Conservation (phyloP, 2,113 vertebrate genomes). For the Scalopus aquaticus region DNA sequence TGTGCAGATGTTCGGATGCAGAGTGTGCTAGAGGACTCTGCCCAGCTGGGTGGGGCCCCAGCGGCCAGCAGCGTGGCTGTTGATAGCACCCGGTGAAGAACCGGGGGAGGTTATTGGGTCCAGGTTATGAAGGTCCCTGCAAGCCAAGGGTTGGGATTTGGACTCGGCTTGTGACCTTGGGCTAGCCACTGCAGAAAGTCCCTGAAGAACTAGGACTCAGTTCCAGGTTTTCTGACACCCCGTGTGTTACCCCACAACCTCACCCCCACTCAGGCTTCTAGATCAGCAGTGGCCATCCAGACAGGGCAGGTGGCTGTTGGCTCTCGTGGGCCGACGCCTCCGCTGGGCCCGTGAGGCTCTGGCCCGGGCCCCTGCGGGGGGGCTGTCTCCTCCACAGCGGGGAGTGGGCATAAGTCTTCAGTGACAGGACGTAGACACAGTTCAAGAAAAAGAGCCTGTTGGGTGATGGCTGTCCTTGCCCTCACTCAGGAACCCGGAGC, state of each 20-base stretch:
- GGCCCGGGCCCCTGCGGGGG: accelerated
- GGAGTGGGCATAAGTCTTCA: no score
- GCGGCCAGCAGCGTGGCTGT: not conserved
- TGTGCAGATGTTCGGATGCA: not conserved
- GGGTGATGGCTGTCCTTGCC: not conserved
- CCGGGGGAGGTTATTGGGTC: not conserved
- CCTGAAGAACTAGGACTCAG: not conserved
- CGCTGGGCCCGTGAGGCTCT: not conserved
- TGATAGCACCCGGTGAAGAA: not conserved
- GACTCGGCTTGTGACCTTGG: not conserved
- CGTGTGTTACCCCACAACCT: accelerated
- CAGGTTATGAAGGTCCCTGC: not conserved
- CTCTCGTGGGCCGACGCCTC: accelerated
- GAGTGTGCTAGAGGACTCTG: not conserved
- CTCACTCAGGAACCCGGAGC: not conserved
- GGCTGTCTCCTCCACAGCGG: not conserved
- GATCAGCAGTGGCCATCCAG: not conserved
- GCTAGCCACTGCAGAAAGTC: not conserved
- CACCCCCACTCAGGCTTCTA: accelerated
- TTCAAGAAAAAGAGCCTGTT: not conserved
- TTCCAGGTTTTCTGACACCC: not conserved
- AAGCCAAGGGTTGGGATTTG: not conserved
- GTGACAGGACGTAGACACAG: not conserved
- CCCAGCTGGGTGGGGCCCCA: no score
- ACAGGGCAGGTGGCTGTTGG: no score